Conservation (phyloP, 2,797 vertebrate species). For the Phaenicophaeus curvirostris region DNA sequence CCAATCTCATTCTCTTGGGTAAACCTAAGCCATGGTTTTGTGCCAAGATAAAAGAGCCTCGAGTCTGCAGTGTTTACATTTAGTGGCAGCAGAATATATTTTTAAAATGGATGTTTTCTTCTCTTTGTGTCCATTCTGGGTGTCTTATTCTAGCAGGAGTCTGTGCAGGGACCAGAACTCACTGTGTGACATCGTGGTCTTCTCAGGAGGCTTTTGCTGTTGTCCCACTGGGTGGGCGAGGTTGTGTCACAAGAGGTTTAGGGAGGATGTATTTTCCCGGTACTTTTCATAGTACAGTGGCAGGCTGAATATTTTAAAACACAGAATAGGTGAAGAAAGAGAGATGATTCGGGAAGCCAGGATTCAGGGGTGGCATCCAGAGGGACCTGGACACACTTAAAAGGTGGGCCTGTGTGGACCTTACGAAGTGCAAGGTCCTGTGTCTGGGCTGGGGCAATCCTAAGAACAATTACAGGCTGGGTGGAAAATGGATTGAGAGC, state of each 20-base stretch:
- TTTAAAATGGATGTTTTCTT: background rate
- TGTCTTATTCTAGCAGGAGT: background rate
- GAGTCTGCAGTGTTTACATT: background rate
- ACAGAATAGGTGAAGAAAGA: background rate
- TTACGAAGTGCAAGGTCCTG: too few species aligned
- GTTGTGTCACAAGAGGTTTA: background rate
- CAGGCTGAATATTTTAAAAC: background rate
- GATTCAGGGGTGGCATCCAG: background rate
- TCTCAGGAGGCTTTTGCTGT: background rate
- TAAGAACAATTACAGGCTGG: too few species aligned
- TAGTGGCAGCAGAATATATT: background rate
- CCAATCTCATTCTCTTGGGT: background rate
- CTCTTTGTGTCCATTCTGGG: constrained; percentile 23
- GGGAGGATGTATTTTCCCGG: background rate
- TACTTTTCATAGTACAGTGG: background rate
- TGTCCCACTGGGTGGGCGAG: background rate
- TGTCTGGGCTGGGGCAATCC: background rate
- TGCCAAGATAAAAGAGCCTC: background rate
- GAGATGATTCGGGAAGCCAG: background rate
- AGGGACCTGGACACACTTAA: too few species aligned
- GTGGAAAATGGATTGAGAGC: too few species aligned
- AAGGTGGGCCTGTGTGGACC: too few species aligned
- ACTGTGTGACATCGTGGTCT: background rate
- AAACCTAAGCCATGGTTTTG: background rate
- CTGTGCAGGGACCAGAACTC: background rate